These are phyloP conservation scores for Ips typographus DNA, from an alignment of 1,140 invertebrate species.

Conservation along the genomic window DNA sequence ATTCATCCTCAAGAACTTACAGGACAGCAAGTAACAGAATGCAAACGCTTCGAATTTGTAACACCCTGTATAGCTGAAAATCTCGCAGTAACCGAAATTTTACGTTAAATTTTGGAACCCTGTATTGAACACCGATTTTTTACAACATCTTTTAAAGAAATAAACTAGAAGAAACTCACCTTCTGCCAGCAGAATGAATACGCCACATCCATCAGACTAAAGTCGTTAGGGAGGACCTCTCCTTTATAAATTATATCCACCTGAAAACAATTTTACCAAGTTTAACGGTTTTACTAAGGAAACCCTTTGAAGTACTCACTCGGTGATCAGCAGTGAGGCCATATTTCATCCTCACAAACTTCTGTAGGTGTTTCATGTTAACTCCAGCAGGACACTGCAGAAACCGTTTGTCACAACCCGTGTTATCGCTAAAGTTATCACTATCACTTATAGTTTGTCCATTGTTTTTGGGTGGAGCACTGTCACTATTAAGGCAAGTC, in stretches of 20 bases:
- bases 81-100: too few relatives aligned
- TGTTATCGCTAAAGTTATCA: constrained; percentile 16
- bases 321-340: constrained; percentile 58
- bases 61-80: too few relatives aligned
- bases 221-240: constrained; percentile 69
- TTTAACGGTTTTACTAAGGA: constrained; percentile 9
- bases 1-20: too few relatives aligned
- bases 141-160: neutral
- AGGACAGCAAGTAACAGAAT: too few relatives aligned
- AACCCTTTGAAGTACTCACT: constrained; percentile 43
- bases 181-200: constrained; percentile 80
- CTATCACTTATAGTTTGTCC: constrained; percentile 26
- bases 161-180: constrained; percentile 56
- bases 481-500: neutral
- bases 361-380: constrained; percentile 69
- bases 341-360: constrained; percentile 72
- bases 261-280: constrained; percentile 37
- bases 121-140: too few relatives aligned
- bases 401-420: constrained; percentile 54
- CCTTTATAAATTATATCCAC: constrained; percentile 68
- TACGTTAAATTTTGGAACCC: too few relatives aligned
- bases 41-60: too few relatives aligned
- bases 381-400: constrained; percentile 72
- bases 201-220: constrained; percentile 76
- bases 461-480: constrained; percentile 22